Base-by-base conservation (phyloP, 2,797 vertebrate genomes). In the Hippoglossus hippoglossus region DNA sequence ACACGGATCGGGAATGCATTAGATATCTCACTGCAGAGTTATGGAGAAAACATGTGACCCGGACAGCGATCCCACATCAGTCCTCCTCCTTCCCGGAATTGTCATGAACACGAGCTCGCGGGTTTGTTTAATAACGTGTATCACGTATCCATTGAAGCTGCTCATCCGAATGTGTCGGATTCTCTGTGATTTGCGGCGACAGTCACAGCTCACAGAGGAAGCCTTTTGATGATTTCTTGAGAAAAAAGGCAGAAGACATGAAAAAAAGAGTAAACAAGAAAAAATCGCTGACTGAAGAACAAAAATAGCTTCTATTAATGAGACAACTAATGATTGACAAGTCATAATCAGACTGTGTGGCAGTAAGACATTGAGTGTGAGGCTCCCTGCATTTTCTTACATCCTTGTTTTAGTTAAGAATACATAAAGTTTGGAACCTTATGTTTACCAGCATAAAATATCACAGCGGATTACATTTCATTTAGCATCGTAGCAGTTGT, bases 141-240 rank as follows among this genome's bases (percentile, higher is more conserved):
- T 88, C 83, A 41, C 67, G 64, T 85, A 73, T 83, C 70, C 66
- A 82, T 81, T 75, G 77, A 87, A 85, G 75, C 65, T 71, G 58
- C 46, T 22, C 3, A 39, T 73, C 71, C 80, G 66, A 75, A 74
- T 67, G 80, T 80, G 80, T 79, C 82, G 73, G 73, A 78, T 62
- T 75, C 63, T 24, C 82, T 70, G 58, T 74, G 82, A 80, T 80
- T 86, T 82, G 71, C 73, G 36, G 64, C 81, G 79, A 87, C 67
- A 75, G 47, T 79, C 70, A 15, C 52, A 22, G 34, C 63, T 66
- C 57, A 67, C 47, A 59, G 26, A 49, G 36, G 36, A 24, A 47
- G 26, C 50, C 24, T 49, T 76, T 69, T 75, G 34, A 67, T 71
- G 57, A 15, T 68, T 73, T 75, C 58, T 61, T 41, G 5, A 56